Base-by-base conservation (phyloP, 1,140 invertebrate species). In the Pseudomyrmex dendroicus region DNA sequence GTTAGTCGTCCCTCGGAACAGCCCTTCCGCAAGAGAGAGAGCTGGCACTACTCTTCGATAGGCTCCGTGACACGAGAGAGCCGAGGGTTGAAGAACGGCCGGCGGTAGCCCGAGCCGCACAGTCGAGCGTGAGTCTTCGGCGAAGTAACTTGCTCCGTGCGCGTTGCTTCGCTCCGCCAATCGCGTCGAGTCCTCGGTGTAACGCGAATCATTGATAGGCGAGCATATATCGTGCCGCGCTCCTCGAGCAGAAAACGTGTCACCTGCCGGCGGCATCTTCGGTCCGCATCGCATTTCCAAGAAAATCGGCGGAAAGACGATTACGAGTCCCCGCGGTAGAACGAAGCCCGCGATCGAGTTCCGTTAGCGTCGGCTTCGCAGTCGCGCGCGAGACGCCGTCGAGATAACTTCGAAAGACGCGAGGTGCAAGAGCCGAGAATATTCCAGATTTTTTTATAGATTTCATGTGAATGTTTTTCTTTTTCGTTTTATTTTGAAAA, bases 51-150 rank as follows among this genome's bases (percentile, higher is more conserved):
- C 25, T 59, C 35, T 48, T 35, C 35, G 35, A 35, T 35, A 35
- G 48, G 22, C 17, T 13, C 59, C 62, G n/a, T 44, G 50, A 17
- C 66, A 57, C 35, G 17, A 20, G 17, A 20, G 13, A 35, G 17
- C 17, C 17, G 66, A 70, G 66, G 76, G 76, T 35, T 80, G 76
- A 80, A 70, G 54, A 70, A 22, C n/a, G 12, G 10, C 52, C 50
- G 64, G 46, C 48, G 73, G 17, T 46, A 64, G 61, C 61, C 54
- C 63, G 67, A 59, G 46, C 52, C 56, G 57, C 61, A 72, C 86
- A 88, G 86, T 88, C 72, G 62, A 77, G 64, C 72, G 86, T 82
- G 83, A 82, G 76, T 77, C 86, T 61, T 25, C 59, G 83, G 44
- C 50, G 61, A 68, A 70, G 85, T 2, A 73, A 48, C 67, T 59